Evolutionary conservation across 2,888 invertebrate genomes (phyloP), one percentile per base, ranked within the genome.

Genomic region (Hyalella azteca): DNA sequence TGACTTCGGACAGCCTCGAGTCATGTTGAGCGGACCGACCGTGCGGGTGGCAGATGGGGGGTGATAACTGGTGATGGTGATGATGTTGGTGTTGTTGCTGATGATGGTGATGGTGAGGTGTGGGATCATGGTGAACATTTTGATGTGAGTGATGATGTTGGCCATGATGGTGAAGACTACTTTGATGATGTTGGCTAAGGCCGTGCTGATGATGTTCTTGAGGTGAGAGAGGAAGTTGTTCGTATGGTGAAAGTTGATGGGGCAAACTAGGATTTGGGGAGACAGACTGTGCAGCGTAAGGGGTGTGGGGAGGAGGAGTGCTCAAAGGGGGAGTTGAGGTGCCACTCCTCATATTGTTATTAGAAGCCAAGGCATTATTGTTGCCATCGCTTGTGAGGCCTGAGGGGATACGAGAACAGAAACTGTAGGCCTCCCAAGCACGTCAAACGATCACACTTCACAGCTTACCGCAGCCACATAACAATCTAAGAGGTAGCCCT

Each of bases 291-390:
- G 59, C 59, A 59, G 59, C 59, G 59, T 59, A 59, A 59, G 59
- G 59, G 7, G 59, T 59, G 59, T 59, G 59, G 22, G 59, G 59
- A 29, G 59, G 59, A 59, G 59, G 59, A 29, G 59, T 59, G 59
- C 59, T 59, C 59, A 59, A 32, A 5, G 59, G 59, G 4, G 59
- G 59, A 59, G 59, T 29, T 59, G 4, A 9, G 59, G 59, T 22
- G 32, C 59, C 59, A 29, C 59, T 59, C 15, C 59, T 59, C 32
- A 59, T 4, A 36, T 32, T 36, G 66, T 66, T 66, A 66, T 66
- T 66, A 66, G 66, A 66, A 36, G 36, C 66, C 66, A 66, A 66
- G 32, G 66, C 66, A 66, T 66, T 66, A 66, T 66, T 66, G 66
- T 66, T 66, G 32, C 66, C 66, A 66, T 66, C 66, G 19, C 66